Base-by-base conservation (phyloP, 1,140 invertebrate genomes). In the Drosophila sproati region DNA sequence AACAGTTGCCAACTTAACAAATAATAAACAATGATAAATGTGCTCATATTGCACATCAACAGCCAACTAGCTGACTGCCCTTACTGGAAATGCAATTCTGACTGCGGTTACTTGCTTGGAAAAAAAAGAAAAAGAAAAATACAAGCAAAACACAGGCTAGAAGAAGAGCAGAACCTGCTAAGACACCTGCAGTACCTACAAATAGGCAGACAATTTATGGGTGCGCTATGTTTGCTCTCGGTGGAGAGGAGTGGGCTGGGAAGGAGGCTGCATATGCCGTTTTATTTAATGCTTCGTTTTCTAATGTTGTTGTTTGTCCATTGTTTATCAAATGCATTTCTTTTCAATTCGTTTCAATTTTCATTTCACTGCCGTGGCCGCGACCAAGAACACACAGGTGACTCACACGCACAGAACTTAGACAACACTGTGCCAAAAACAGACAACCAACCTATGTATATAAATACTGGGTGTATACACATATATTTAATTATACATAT, bases 341-440 rank as follows among this genome's bases (percentile, higher is more conserved):
- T 31, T 50, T 77, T 77, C 28, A 52, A 73, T 68, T 63, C 52
- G n/a, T 70, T 75, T 78, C 37, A 54, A 57, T 78, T 68, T 75
- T 34, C 43, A 51, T 82, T 87, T 87, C 78, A 77, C 59, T 79
- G 79, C 80, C 83, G 72, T 68, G 81, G 59, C 69, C 82, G 68
- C 74, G 78, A 86, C 69, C 74, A 75, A 48, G 50, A 56, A 31
- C 50, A 52, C 56, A 64, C 71, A 77, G 37, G 48, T 85, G 81
- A 85, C 68, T 85, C 85, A 87, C 62, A 50, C 51, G 28, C 32
- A 64, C 37, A 76, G 52, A 59, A 68, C 72, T 69, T 63, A 47
- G 28, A 31, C 28, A 74, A 51, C 20, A 55, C 43, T 69, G 70
- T 78, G 83, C 81, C 81, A 86, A 86, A 69, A 73, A 51, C 41